These are phyloP conservation scores for Catocala sponsa DNA, from an alignment of 2,888 invertebrate species.

Conservation along the genomic window DNA sequence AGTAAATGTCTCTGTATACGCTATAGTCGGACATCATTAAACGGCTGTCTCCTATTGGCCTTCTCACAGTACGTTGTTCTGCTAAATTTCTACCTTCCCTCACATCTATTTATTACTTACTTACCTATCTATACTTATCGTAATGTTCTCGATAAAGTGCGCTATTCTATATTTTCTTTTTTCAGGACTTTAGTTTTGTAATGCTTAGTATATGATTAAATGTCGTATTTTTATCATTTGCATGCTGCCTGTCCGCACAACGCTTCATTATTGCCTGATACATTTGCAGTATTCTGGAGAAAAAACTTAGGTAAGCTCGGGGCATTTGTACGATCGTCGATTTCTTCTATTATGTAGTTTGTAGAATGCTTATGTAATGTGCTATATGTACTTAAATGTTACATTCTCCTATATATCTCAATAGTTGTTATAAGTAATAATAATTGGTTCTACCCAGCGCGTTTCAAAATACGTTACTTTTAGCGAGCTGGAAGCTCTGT, in stretches of 20 bases:
- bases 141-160: slow-evolving; percentile 14
- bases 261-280: slow-evolving; percentile 87
- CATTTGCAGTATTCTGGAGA: slow-evolving; percentile 93
- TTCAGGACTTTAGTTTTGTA: slow-evolving; percentile 45
- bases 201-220: slow-evolving; percentile 76
- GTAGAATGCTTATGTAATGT: slow-evolving; percentile 46
- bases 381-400: slow-evolving; percentile 18
- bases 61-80: not conserved
- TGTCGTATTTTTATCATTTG: slow-evolving; percentile 84
- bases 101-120: too few relatives aligned
- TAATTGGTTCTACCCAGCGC: not conserved
- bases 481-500: not conserved
- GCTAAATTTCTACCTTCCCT: not conserved
- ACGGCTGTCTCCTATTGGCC: too few relatives aligned
- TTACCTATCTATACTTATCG: not conserved
- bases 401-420: slow-evolving; percentile 1
- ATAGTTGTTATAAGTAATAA: not conserved
- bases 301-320: slow-evolving; percentile 93
- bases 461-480: not conserved
- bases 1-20: too few relatives aligned
- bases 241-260: slow-evolving; percentile 88
- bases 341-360: slow-evolving; percentile 46
- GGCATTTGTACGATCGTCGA: slow-evolving; percentile 54
- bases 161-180: slow-evolving; percentile 47
- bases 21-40: too few relatives aligned